These are phyloP conservation scores for Ochropleura leucogaster DNA, from an alignment of 2,888 invertebrate genomes.

Conservation along the genomic window DNA sequence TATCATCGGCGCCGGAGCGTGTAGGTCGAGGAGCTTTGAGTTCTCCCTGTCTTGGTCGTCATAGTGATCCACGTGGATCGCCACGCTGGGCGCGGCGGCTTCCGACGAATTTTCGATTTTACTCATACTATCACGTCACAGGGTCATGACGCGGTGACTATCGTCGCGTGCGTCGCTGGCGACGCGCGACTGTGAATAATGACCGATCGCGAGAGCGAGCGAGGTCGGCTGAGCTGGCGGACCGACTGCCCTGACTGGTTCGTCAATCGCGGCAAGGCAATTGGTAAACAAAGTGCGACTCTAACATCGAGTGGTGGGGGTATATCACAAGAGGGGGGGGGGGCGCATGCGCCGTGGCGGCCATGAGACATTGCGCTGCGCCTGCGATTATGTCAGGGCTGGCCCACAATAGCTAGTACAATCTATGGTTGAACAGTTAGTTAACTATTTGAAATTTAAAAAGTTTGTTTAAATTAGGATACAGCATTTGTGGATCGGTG, in stretches of 20 bases:
- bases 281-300: slow-evolving; percentile 89
- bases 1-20: slow-evolving; percentile 79
- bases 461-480: background rate
- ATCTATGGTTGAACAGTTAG: slow-evolving; percentile 21
- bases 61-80: slow-evolving; percentile 86
- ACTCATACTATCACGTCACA: slow-evolving; percentile 89
- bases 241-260: slow-evolving; percentile 85
- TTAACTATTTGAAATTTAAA: background rate
- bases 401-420: slow-evolving; percentile 40
- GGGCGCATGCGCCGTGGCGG: slow-evolving; percentile 94
- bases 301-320: slow-evolving; percentile 79
- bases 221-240: slow-evolving; percentile 93
- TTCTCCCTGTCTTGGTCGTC: slow-evolving; percentile 83
- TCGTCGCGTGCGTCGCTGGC: slow-evolving; percentile 86
- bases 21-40: slow-evolving; percentile 83
- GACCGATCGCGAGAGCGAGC: slow-evolving; percentile 92
- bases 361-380: slow-evolving; percentile 92
- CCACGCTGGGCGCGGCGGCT: slow-evolving; percentile 85
- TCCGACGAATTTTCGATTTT: slow-evolving; percentile 84
- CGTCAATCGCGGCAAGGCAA: slow-evolving; percentile 86
- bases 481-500: background rate
- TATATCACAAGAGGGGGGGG: slow-evolving; percentile 93
- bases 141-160: slow-evolving; percentile 86
- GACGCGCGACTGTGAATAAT: slow-evolving; percentile 85
- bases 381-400: slow-evolving; percentile 92